Base-by-base conservation (phyloP, 2,113 vertebrate species). In the Morone chrysops region DNA sequence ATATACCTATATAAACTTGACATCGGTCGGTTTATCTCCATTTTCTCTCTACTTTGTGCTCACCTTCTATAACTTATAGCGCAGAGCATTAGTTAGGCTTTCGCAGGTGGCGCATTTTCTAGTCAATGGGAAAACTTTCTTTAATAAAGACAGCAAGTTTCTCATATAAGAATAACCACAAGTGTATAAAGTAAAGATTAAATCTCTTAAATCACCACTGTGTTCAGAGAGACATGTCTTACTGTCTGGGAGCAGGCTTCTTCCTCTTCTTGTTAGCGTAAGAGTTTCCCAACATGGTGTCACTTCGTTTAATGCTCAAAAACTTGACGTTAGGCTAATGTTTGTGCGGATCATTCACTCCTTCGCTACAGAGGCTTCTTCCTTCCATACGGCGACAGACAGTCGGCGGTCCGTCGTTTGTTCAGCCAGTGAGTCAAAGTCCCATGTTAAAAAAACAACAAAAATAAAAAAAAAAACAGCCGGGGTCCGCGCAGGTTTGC, bases 201-300 rank as follows among this genome's bases (percentile, higher is more conserved):
- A 6, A 12, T 20, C 3, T 40, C 0, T 11, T 3, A 8, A 18
- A 8, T 20, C 11, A 48, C 17, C 18, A 6, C 17, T 7, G 51
- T 16, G 13, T 22, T 40, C 36, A 62, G 59, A 31, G 1, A 4
- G 47, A 8, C 25, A 18, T 1, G 10, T 69, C 94, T 92, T 89
- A 95, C 95, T 91, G 92, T 91, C 95, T 96, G 18, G 94, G 92
- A 10, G 91, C 92, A 1, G 95, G 95, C 90, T 96, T 96, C 95
- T 96, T 96, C 89, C 95, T 93, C 90, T 95, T 96, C 92, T 95
- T 96, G 88, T 88, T 91, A 0, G 95, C 95, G 59, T 96, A 96
- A 10, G 83, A 90, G 78, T 91, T 93, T 38, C 90, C 91, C 87
- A 93, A 83, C 95, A 96, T 96, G 80, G 80, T 93, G 77, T 56